Percentiles rank a stretch among this genome's conserved stretches.
Evolutionary conservation across 92 coral and sea anemone species (phyloP).

Genomic region (Nematostella vectensis): DNA sequence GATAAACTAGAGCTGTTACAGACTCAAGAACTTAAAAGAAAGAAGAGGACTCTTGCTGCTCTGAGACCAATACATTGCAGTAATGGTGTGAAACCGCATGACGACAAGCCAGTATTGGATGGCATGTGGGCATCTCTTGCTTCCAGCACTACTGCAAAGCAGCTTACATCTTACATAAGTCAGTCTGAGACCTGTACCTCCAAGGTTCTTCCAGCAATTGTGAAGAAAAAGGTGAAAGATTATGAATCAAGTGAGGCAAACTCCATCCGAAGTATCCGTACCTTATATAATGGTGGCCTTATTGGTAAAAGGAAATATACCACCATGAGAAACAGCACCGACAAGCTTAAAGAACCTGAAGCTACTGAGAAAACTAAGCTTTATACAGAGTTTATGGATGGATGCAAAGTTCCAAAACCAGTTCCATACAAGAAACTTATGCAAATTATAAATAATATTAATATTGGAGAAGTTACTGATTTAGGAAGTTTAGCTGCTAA

Average conservation of each 20-base stretch:
- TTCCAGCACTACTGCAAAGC: conserved; percentile 12
- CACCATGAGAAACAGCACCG: too few relatives aligned
- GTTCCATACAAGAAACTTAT: too few relatives aligned
- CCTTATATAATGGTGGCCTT: too few relatives aligned
- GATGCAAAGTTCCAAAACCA: too few relatives aligned
- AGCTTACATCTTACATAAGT: conserved; percentile 27
- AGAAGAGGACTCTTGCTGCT: conserved; percentile 29
- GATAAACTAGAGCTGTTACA: conserved; percentile 18
- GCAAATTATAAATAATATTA: too few relatives aligned
- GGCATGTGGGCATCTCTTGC: conserved; percentile 45
- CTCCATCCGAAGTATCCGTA: too few relatives aligned
- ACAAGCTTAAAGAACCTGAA: too few relatives aligned
- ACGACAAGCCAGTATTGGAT: conserved; percentile 31
- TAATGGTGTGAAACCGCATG: conserved; percentile 6
- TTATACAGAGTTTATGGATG: too few relatives aligned
- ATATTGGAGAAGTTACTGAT: too few relatives aligned
- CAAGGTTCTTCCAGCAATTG: conserved; percentile 31
- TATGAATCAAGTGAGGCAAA: conserved; percentile 34
- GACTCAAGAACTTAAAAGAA: conserved; percentile 29
- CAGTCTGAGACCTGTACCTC: conserved; percentile 33
- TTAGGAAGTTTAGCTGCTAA: too few relatives aligned
- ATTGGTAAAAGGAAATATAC: too few relatives aligned
- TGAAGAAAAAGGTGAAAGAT: conserved; percentile 27
- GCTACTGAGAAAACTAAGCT: too few relatives aligned
- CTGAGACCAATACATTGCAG: conserved; percentile 37